Evolutionary conservation across 2,888 invertebrate genomes (phyloP), one percentile per base, ranked within the genome.

Genomic region (Rhamnusium bicolor): DNA sequence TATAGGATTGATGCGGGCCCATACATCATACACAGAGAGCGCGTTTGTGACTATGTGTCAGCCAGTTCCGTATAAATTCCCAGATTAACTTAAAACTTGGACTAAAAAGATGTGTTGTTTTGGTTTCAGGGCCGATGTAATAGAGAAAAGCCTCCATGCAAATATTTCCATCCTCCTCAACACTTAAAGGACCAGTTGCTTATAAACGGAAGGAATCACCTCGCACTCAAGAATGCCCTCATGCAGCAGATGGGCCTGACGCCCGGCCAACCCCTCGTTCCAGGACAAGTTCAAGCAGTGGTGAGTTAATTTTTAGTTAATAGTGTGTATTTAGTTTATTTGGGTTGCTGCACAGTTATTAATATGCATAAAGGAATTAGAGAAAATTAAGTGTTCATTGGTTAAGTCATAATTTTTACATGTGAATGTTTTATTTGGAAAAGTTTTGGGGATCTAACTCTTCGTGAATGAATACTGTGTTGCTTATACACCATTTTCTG

Each of bases 131-230:
- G 99, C 88, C 98, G 99, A 91, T 99, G 99, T 93, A 99, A 99
- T 90, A 94, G 99, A 87, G 99, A 99, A 91, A 99, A 99, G 89
- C 99, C 99, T 81, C 99, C 99, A 86, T 99, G 99, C 96, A 99
- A 99, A 93, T 99, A 99, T 92, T 98, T 99, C 91, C 99, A 99
- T 91, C 99, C 99, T 84, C 99, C 99, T 84, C 99, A 99, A 90
- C 99, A 99, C 90, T 93, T 99, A 87, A 98, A 99, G 92, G 99
- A 99, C 91, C 99, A 99, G 92, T 92, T 99, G 89, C 92, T 99
- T 90, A 98, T 99, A 92, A 99, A 99, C 92, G 99, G 99, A 83
- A 93, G 98, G 88, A 99, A 99, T 92, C 99, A 99, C 92, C 93
- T 99, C 91, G 98, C 99, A 87, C 91, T 99, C 90, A 99, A 99